These are phyloP conservation scores for Ochotona princeps DNA, from an alignment of 2,113 vertebrate genomes.

Conservation along the genomic window DNA sequence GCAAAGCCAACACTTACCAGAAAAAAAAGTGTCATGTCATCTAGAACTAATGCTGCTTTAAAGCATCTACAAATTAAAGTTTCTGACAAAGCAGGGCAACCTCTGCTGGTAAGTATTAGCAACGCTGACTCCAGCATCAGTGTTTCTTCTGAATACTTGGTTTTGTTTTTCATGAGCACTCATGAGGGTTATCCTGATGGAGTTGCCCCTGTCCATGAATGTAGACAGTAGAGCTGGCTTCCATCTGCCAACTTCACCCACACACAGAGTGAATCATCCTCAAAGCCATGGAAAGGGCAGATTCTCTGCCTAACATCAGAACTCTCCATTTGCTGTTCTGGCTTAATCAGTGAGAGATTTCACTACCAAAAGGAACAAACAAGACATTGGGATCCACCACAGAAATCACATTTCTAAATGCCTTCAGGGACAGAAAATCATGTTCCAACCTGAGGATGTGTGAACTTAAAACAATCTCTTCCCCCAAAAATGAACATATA, in stretches of 20 bases:
- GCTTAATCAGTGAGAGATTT: conserved; percentile 1
- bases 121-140: not conserved
- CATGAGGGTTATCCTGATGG: not conserved
- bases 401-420: not conserved
- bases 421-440: not conserved
- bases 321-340: not conserved
- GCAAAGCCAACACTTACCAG: not conserved
- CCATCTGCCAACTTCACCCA: not conserved
- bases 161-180: not conserved
- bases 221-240: not conserved
- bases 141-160: not conserved
- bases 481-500: not conserved
- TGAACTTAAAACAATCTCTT: not conserved
- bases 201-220: not conserved
- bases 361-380: not conserved
- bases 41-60: not conserved
- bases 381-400: not conserved
- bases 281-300: not conserved
- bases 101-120: not conserved
- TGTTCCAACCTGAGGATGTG: not conserved
- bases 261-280: not conserved
- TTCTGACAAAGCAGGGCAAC: not conserved
- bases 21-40: conserved; percentile 6
- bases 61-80: not conserved
- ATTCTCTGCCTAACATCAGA: not conserved